phyloP scores from a whole-genome alignment of 2,113 vertebrate genomes.

The Melanotaenia duboulayi region DNA sequence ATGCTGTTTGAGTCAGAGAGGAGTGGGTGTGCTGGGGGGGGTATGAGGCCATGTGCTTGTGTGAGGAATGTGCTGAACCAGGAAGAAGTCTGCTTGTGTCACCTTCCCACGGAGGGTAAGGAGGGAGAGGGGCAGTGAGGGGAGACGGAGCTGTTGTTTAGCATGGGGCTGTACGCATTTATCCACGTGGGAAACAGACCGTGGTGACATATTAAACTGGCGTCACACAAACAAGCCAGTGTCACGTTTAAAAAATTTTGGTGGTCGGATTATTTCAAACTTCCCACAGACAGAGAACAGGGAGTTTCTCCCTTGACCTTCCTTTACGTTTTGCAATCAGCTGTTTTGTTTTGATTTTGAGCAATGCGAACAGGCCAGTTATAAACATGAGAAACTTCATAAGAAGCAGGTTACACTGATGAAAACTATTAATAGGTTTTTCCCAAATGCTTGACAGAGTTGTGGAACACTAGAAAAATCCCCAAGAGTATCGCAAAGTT shows the following conservation, averaged over 20 bases:
- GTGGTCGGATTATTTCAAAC: slow-evolving; percentile 36
- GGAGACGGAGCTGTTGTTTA: slow-evolving; percentile 34
- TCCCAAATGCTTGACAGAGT: background rate
- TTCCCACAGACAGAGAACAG: slow-evolving; percentile 50
- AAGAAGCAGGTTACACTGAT: slow-evolving; percentile 4
- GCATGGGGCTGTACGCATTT: slow-evolving; percentile 50
- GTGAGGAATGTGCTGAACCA: slow-evolving; percentile 73
- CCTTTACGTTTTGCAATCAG: slow-evolving; percentile 52
- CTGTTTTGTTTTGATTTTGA: slow-evolving; percentile 44
- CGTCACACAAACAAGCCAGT: slow-evolving; percentile 53
- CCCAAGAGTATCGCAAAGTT: slow-evolving; percentile 11
- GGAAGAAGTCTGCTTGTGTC: slow-evolving; percentile 56
- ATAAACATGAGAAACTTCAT: slow-evolving; percentile 36
- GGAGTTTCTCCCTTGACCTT: slow-evolving; percentile 26
- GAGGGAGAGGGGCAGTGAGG: background rate
- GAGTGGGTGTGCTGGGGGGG: background rate
- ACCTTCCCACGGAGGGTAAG: slow-evolving; percentile 62
- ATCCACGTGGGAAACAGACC: slow-evolving; percentile 74
- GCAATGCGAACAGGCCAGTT: background rate
- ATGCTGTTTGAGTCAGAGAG: slow-evolving; percentile 8
- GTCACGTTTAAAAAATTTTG: slow-evolving; percentile 56
- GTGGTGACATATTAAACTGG: slow-evolving; percentile 69
- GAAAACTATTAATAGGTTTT: slow-evolving; percentile 22
- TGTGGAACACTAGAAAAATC: slow-evolving; percentile 33
- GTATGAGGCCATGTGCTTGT: slow-evolving; percentile 31